These are phyloP conservation scores for Passerculus sandwichensis DNA, from an alignment of 2,797 vertebrate species.

Conservation along the genomic window DNA sequence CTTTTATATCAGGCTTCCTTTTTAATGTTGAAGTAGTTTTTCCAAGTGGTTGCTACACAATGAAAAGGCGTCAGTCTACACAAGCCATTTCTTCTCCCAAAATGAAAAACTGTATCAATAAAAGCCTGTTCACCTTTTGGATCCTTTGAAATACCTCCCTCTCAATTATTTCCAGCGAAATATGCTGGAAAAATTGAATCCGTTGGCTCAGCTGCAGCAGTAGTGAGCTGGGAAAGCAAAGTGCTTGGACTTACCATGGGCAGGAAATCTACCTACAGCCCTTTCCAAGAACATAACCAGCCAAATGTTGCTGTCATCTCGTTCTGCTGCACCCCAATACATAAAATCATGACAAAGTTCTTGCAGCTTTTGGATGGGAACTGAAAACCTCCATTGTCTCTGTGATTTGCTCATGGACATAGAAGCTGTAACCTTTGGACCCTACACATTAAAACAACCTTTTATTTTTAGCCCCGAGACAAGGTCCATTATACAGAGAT, in stretches of 20 bases:
- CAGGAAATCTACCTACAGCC: slow-evolving; percentile 28
- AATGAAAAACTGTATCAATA: neutral
- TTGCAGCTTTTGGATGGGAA: neutral
- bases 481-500: slow-evolving; percentile 5
- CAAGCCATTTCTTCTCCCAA: slow-evolving; percentile 7
- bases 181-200: neutral
- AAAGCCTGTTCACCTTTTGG: slow-evolving; percentile 1
- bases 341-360: neutral
- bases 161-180: slow-evolving; percentile 31
- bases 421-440: neutral
- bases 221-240: neutral
- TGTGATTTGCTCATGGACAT: neutral
- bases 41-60: neutral
- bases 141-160: slow-evolving; percentile 20
- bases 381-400: fast-evolving
- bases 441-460: neutral
- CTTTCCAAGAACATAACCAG: neutral
- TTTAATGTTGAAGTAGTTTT: neutral
- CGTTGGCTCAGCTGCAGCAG: neutral
- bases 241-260: neutral
- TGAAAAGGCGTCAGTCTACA: slow-evolving; percentile 11
- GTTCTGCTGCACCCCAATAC: neutral
- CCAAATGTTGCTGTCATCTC: neutral
- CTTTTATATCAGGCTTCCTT: neutral
- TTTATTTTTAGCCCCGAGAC: neutral